phyloP scores from a whole-genome alignment of 2,888 invertebrate species.

The Drosophila greeni region DNA sequence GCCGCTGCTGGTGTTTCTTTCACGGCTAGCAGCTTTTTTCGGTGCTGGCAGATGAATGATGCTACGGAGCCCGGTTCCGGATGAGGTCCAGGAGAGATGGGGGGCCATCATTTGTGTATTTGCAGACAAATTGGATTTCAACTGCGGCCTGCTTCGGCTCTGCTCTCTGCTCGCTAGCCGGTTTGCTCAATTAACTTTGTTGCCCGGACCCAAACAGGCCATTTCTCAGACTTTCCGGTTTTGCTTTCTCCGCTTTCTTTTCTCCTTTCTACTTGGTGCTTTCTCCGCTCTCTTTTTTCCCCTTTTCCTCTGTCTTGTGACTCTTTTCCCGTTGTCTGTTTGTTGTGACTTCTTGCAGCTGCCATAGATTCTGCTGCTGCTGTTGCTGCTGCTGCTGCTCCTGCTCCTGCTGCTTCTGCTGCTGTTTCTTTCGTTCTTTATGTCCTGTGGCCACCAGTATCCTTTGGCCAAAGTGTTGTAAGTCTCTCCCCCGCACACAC shows the following conservation, averaged over 20 bases:
- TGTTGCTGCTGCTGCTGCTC: neutral
- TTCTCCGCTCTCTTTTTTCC: neutral
- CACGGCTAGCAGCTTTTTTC: conserved; percentile 25
- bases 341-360: conserved; percentile 23
- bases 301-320: neutral
- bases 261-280: neutral
- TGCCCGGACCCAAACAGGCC: conserved; percentile 41
- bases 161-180: conserved; percentile 10
- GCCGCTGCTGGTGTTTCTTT: conserved; percentile 16
- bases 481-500: neutral
- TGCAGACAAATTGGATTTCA: conserved; percentile 49
- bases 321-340: conserved; percentile 1
- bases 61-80: conserved; percentile 10
- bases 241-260: neutral
- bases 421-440: conserved; percentile 12
- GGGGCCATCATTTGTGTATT: conserved; percentile 42
- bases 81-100: neutral
- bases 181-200: conserved; percentile 50
- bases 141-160: conserved; percentile 21
- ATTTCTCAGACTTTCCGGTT: conserved; percentile 37
- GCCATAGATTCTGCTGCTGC: conserved; percentile 6
- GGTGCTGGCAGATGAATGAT: conserved; percentile 35
- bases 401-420: conserved; percentile 1
- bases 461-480: conserved; percentile 6
- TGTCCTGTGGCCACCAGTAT: conserved; percentile 10